Evolutionary conservation across 2,888 invertebrate species (phyloP).

Genomic region (Prenolepis imparis): DNA sequence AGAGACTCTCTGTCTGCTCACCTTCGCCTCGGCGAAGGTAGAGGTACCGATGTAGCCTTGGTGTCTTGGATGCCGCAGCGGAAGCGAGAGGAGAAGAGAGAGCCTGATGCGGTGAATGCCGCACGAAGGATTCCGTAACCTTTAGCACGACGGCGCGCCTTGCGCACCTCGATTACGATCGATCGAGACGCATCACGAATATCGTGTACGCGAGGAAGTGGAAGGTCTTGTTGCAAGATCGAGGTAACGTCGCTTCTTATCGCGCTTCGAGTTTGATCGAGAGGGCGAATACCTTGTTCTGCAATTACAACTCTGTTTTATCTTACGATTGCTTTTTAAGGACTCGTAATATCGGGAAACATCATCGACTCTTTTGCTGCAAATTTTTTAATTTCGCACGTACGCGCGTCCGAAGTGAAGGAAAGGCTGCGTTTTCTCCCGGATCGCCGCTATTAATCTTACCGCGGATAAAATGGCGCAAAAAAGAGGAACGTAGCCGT

Average conservation of each 20-base stretch:
- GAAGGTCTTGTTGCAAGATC: conserved; percentile 63
- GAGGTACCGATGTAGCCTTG: conserved; percentile 68
- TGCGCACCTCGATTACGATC: conserved; percentile 71
- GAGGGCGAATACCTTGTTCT: neutral
- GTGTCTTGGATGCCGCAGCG: conserved; percentile 55
- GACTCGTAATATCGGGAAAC: neutral
- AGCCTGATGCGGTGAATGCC: conserved; percentile 72
- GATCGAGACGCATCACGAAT: conserved; percentile 65
- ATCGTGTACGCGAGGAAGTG: conserved; percentile 54
- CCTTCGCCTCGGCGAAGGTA: conserved; percentile 59
- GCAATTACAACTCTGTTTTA: conserved; percentile 15
- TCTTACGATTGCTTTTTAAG: conserved; percentile 19
- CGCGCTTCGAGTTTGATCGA: neutral
- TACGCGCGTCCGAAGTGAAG: conserved; percentile 12
- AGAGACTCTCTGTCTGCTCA: conserved; percentile 53
- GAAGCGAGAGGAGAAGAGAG: conserved; percentile 37
- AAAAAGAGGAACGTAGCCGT: neutral
- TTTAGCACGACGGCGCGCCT: conserved; percentile 70
- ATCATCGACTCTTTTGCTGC: neutral
- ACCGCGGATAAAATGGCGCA: neutral
- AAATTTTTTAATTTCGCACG: conserved; percentile 15
- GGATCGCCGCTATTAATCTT: conserved; percentile 31
- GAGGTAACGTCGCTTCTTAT: conserved; percentile 46
- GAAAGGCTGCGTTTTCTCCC: neutral
- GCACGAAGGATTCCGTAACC: conserved; percentile 72